Base-by-base conservation (phyloP, 2,113 vertebrate species). In the Chunga burmeisteri region DNA sequence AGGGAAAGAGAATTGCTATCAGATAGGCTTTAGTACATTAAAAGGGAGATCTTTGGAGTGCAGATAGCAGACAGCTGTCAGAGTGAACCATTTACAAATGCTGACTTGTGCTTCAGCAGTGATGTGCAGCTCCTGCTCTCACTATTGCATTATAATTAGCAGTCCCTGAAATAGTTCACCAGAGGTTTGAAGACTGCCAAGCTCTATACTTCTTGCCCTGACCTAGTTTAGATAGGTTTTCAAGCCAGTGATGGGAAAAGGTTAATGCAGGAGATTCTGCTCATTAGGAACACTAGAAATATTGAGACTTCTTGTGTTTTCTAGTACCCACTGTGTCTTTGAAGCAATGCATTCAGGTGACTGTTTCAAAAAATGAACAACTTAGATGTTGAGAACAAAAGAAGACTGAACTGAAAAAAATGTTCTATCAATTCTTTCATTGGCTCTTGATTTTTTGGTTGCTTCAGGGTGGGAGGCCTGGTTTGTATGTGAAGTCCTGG, bases 71-170 rank as follows among this genome's bases (percentile, higher is more conserved):
- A 63, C 84, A 96, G 88, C 85, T 94, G 81, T 94, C 92, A 62
- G 66, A 68, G 44, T 55, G 61, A 95, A 74, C 58, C 52, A 44
- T 88, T 88, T 95, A 72, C 81, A 90, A 93, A 94, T 5, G 67
- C 68, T 96, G 78, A 93, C 72, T 93, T 91, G 62, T 49, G 34
- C 26, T 81, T 93, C 75, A 66, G 61, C 77, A 78, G 53, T 58
- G 83, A 87, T 36, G 36, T 88, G 52, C 70, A 84, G 70, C 78
- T 79, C 61, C 55, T 74, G 32, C 55, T 93, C 55, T 95, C 56
- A 81, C 59, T 90, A 40, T 38, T 83, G 72, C 80, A 83, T 82
- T 21, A n/a, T 94, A 95, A 98, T 97, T 96, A 95, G 71, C 66
- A 63, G 38, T 94, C 66, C 38, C 63, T 90, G 59, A 94, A 95